phyloP scores from a whole-genome alignment of 2,797 vertebrate species.

The Scolopax rusticola region DNA sequence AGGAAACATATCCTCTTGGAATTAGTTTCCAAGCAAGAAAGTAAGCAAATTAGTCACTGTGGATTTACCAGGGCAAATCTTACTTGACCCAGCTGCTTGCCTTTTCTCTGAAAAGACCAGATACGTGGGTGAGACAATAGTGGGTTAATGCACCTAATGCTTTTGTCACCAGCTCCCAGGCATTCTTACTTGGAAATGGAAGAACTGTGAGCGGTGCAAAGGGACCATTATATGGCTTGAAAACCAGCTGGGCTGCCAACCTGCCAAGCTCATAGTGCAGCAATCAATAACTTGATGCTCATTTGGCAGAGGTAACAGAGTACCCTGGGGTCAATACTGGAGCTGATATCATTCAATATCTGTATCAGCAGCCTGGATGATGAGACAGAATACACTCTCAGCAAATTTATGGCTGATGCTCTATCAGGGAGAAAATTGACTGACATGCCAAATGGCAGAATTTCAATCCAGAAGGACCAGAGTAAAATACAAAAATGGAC shows the following conservation, averaged over 20 bases:
- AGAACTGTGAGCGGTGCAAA: neutral
- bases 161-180: neutral
- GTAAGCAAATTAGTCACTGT: neutral
- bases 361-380: slow-evolving; percentile 15
- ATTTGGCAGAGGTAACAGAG: slow-evolving; percentile 34
- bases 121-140: neutral
- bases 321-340: neutral
- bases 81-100: neutral
- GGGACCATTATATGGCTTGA: neutral
- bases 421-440: neutral
- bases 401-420: slow-evolving; percentile 39
- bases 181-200: neutral
- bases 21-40: neutral
- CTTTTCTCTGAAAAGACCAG: neutral
- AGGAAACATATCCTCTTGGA: neutral
- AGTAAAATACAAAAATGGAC: neutral
- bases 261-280: neutral
- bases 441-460: slow-evolving; percentile 14
- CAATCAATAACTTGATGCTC: slow-evolving; percentile 51
- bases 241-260: slow-evolving; percentile 23
- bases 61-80: neutral
- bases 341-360: slow-evolving; percentile 21
- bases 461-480: neutral
- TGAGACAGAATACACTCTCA: neutral
- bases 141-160: neutral